Base-by-base conservation (phyloP, 2,113 vertebrate genomes). In the Notothenia rossii region DNA sequence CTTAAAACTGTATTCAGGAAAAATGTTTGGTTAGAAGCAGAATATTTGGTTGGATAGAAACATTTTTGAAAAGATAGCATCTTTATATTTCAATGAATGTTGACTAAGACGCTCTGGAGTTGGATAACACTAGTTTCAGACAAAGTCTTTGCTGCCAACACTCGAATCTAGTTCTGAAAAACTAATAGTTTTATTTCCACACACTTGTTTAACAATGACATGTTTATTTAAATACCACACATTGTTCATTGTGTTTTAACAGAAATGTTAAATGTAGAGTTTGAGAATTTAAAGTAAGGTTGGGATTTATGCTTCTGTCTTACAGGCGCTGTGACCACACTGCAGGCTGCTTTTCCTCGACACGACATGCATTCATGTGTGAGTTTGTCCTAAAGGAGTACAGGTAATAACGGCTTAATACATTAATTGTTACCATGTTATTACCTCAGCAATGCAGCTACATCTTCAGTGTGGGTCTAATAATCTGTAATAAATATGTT, bases 341-440 rank as follows among this genome's bases (percentile, higher is more conserved):
- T 36, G 43, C 59, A 46, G 29, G 53, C 45, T 71, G 17, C 55
- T 53, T 14, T 22, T 76, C 73, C n/a, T 68, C 70, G 36, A 68
- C 66, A 50, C 3, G 7, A 55, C 48, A 25, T 81, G 29, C 29
- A 29, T 29, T 53, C 63, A 56, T 72, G 51, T 60, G 59, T 66
- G 25, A 75, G 67, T 60, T 72, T 82, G 68, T 62, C 33, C 81
- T 55, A 33, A 79, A 81, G 67, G 65, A 83, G 6, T 12, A 59
- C 62, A 89, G 87, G 87, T 89, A 89, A 72, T 64, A 45, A 25
- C n/a, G 59, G 10, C 0, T 53, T 69, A 4, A 55, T 50, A 13
- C 54, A 22, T 61, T 0, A 20, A 18, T 10, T 64, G 17, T 70
- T 1, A 40, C 59, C 13, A 20, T 49, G 8, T 58, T 58, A 8